Base-by-base conservation (phyloP, 2,888 invertebrate genomes). In the Xanthia icteritia region DNA sequence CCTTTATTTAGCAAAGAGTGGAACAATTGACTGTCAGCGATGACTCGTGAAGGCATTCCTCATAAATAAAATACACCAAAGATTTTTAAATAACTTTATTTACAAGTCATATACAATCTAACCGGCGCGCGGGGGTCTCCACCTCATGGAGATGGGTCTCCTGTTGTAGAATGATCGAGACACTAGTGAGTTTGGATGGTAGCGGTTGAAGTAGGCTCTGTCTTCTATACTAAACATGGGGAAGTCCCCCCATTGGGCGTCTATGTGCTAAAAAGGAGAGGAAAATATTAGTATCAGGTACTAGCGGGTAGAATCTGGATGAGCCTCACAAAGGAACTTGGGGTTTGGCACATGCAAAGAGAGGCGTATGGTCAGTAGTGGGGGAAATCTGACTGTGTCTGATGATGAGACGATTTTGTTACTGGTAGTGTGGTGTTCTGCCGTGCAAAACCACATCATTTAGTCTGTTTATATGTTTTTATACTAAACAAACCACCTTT, bases 181-280 rank as follows among this genome's bases (percentile, higher is more conserved):
- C 0, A 20, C 23, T 1, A 11, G 8, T 0, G 60, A 1, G 0
- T n/a, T 5, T 8, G 42, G 54, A 0, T 0, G 0, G 27, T 45
- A 17, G 1, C 23, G n/a, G 13, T 27, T 45, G 54, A 9, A 27
- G 51, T 36, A 6, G 5, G 3, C 2, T 0, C 79, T 17, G 27
- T 76, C 76, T 66, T 76, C 79, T 56, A 56, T 79, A 0, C 1
- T 56, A 17, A 66, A 67, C 17, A 9, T 0, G 5, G 79, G 79
- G 0, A 2, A 0, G 0, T 13, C 2, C 13, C 0, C n/a, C 75
- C 6, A 27, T 63, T 76, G 65, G 17, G 78, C 17, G 2, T 17
- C 42, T 13, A 17, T 66, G 13, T 27, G 1, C 76, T 76, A 45
- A 36, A 78, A 78, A 31, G 23, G 17, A 17, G 36, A 63, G 2